Conservation (phyloP, 1,140 invertebrate genomes). For the Onthophagus taurus region DNA sequence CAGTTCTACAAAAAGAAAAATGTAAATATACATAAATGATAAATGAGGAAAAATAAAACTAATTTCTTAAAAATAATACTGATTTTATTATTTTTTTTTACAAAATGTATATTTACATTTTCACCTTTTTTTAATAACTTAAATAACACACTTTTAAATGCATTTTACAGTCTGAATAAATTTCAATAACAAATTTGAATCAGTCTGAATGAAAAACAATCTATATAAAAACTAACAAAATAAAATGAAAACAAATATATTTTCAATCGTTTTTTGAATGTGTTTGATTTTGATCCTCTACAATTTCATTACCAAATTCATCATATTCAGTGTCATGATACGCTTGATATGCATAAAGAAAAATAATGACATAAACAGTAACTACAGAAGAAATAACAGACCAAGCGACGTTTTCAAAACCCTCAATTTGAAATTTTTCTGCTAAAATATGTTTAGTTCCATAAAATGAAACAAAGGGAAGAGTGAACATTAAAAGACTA, state of each 20-base stretch:
- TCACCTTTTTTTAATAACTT: too few relatives aligned
- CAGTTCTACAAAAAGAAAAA: background rate
- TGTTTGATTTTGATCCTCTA: constrained; percentile 3
- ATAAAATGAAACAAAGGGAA: constrained; percentile 69
- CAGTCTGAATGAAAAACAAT: too few relatives aligned
- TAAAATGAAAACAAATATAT: constrained; percentile 17
- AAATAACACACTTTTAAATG: too few relatives aligned
- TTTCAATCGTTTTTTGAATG: too few relatives aligned
- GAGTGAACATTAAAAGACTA: constrained; percentile 71
- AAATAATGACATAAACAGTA: constrained; percentile 69
- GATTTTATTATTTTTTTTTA: background rate
- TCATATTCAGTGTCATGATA: constrained; percentile 59
- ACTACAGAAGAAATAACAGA: constrained; percentile 66
- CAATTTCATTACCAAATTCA: constrained; percentile 43
- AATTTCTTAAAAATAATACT: background rate
- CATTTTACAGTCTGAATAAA: too few relatives aligned
- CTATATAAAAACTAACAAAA: too few relatives aligned
- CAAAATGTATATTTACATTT: too few relatives aligned
- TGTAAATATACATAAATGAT: background rate
- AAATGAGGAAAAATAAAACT: too few relatives aligned
- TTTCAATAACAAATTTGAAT: too few relatives aligned
- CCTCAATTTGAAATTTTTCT: constrained; percentile 50
- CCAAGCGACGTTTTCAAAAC: constrained; percentile 56
- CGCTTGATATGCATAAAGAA: constrained; percentile 66
- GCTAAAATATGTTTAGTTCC: constrained; percentile 50